phyloP scores from a whole-genome alignment of 2,888 invertebrate species.

The Heliconius aoede region DNA sequence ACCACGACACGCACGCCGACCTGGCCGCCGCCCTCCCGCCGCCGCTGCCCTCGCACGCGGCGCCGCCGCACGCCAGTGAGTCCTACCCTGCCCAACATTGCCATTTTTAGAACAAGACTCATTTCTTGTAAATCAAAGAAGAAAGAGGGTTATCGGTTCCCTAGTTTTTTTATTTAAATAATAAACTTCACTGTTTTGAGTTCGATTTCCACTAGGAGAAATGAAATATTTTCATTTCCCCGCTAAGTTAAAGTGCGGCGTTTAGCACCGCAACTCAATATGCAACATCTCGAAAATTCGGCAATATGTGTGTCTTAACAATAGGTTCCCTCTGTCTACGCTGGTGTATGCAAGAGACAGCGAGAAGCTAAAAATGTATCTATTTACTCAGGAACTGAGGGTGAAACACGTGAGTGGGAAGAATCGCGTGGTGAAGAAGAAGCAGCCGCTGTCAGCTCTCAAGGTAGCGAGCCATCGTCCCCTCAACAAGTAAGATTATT shows the following conservation, averaged over 20 bases:
- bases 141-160: too few relatives aligned
- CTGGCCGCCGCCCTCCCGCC: slow-evolving; percentile 81
- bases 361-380: not conserved
- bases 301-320: not conserved
- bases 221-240: not conserved
- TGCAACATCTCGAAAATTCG: not conserved
- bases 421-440: slow-evolving; percentile 76
- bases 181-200: too few relatives aligned
- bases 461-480: slow-evolving; percentile 79
- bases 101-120: too few relatives aligned
- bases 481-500: slow-evolving; percentile 68
- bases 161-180: too few relatives aligned
- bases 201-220: too few relatives aligned
- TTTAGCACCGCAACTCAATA: not conserved
- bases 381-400: slow-evolving; percentile 60
- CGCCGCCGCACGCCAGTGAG: slow-evolving; percentile 52
- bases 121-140: too few relatives aligned
- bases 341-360: not conserved
- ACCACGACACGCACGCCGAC: slow-evolving; percentile 91
- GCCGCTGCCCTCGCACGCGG: slow-evolving; percentile 55
- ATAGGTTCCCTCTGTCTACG: not conserved
- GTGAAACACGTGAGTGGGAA: slow-evolving; percentile 73
- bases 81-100: not conserved
- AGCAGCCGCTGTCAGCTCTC: slow-evolving; percentile 79
- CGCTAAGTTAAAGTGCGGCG: not conserved